A percentile compares a stretch with the other conserved stretches of the same genome.
Conservation (phyloP, 2,113 vertebrate genomes). For the Empidonax alnorum region DNA sequence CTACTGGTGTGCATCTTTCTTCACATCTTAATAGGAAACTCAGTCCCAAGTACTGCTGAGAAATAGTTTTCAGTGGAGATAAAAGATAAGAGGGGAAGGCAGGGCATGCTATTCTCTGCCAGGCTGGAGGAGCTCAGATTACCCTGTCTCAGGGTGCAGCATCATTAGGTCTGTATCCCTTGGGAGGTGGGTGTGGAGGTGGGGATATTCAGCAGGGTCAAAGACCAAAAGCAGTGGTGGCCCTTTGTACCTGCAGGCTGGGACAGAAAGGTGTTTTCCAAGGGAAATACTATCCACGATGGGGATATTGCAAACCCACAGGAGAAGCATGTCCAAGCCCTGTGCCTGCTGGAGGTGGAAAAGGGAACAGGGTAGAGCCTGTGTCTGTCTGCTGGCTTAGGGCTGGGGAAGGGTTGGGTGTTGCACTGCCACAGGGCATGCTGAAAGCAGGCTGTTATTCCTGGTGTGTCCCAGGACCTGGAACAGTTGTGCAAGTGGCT, state of each 20-base stretch:
- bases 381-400: background rate
- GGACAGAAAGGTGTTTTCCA: background rate
- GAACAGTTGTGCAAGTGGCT: background rate
- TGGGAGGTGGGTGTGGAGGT: background rate
- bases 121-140: background rate
- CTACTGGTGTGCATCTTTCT: background rate
- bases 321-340: background rate
- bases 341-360: background rate
- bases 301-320: background rate
- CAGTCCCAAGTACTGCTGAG: background rate
- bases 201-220: background rate
- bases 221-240: background rate
- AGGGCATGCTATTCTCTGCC: background rate
- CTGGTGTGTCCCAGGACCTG: background rate
- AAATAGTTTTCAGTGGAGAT: background rate
- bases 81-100: background rate
- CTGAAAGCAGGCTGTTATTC: background rate
- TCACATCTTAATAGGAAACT: background rate
- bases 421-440: background rate
- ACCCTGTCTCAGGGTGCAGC: background rate
- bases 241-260: background rate
- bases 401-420: background rate
- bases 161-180: background rate
- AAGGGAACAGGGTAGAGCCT: background rate
- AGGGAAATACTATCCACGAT: background rate